Evolutionary conservation across 2,888 invertebrate genomes (phyloP).

Genomic region (Steinernema hermaphroditum): DNA sequence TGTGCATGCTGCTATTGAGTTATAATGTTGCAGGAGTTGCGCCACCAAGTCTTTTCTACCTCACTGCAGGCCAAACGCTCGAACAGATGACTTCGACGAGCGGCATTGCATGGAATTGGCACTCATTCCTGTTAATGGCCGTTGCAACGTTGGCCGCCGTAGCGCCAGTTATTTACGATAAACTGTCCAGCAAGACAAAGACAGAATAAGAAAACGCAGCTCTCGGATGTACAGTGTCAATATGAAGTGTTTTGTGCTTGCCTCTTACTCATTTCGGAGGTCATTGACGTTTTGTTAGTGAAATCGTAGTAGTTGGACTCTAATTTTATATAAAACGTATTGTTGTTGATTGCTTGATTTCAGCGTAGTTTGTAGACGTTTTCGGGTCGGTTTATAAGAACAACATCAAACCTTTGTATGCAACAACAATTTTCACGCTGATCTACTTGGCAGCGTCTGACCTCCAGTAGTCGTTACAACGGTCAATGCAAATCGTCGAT

Average conservation of each 20-base stretch:
- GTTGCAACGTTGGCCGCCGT: background rate
- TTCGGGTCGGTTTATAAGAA: too few species aligned
- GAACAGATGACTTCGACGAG: constrained; percentile 86
- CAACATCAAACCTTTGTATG: too few species aligned
- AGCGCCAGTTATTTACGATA: too few species aligned
- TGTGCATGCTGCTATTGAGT: background rate
- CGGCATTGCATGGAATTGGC: constrained; percentile 70
- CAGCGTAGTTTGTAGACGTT: too few species aligned
- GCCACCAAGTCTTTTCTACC: constrained; percentile 93
- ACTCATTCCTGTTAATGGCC: constrained; percentile 37
- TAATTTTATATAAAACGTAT: too few species aligned
- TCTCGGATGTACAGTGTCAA: too few species aligned
- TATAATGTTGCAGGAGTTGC: constrained; percentile 78
- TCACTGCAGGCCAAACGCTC: constrained; percentile 94
- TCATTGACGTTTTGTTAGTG: too few species aligned
- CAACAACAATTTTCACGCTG: too few species aligned
- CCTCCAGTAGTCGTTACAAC: background rate
- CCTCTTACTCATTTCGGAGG: too few species aligned
- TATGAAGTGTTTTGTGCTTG: too few species aligned
- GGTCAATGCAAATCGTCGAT: background rate
- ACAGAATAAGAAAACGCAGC: background rate
- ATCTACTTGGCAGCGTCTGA: background rate
- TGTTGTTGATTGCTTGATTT: too few species aligned
- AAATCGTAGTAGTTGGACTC: too few species aligned
- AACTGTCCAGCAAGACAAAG: background rate